Conservation (phyloP, 2,888 invertebrate species). For the Protodeltote pygarga region DNA sequence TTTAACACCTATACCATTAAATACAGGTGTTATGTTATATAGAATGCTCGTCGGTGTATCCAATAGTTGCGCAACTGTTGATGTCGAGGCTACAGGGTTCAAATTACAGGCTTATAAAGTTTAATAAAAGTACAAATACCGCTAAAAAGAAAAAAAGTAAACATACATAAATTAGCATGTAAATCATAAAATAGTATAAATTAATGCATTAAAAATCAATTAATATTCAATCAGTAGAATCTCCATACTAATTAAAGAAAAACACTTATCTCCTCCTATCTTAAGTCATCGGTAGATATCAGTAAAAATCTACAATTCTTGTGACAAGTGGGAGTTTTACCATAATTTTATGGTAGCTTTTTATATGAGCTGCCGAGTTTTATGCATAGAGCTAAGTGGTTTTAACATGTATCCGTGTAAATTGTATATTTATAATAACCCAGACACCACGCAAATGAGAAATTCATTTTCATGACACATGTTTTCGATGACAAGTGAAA, state of each 20-base stretch:
- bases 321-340: slow-evolving; percentile 13
- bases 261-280: not conserved
- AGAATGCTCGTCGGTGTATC: no score
- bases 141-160: no score
- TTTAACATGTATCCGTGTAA: slow-evolving; percentile 1
- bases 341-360: slow-evolving; percentile 18
- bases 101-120: no score
- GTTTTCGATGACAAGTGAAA: no score
- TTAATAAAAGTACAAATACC: no score
- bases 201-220: slow-evolving; percentile 12
- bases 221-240: slow-evolving; percentile 13
- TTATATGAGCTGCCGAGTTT: slow-evolving; percentile 1
- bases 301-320: slow-evolving; percentile 7
- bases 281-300: slow-evolving; percentile 5
- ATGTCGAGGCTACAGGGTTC: no score
- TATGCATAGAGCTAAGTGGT: not conserved
- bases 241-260: slow-evolving; percentile 22
- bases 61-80: no score
- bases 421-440: slow-evolving; percentile 6
- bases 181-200: no score
- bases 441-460: no score
- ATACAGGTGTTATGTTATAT: no score
- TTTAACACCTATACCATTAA: no score
- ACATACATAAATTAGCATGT: not conserved
- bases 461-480: no score